Percentiles rank a stretch among this genome's conserved stretches.
These are phyloP conservation scores for Porphyrio hochstetteri DNA, from an alignment of 2,113 vertebrate genomes.

Conservation along the genomic window DNA sequence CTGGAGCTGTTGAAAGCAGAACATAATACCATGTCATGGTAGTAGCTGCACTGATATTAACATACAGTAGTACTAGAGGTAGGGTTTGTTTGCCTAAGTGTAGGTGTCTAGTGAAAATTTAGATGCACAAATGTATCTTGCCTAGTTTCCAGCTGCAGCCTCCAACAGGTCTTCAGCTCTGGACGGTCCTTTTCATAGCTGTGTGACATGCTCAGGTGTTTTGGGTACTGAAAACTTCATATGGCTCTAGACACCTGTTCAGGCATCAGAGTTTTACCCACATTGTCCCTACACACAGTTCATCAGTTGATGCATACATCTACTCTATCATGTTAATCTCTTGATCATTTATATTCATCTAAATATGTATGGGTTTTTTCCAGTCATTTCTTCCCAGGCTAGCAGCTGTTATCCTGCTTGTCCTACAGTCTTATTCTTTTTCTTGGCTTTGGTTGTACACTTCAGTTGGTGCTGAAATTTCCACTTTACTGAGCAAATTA, in stretches of 20 bases:
- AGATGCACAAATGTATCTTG: background rate
- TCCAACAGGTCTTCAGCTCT: background rate
- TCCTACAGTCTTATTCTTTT: background rate
- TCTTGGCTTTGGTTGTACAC: background rate
- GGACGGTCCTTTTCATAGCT: background rate
- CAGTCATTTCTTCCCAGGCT: background rate
- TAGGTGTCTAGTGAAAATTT: background rate
- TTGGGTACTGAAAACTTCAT: background rate
- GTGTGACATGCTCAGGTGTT: rapidly evolving
- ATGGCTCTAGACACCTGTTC: background rate
- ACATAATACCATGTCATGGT: background rate
- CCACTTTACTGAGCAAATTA: slow-evolving; percentile 20
- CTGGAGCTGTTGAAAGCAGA: background rate
- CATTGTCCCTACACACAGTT: background rate
- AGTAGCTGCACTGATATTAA: background rate
- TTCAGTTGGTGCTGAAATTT: slow-evolving; percentile 33
- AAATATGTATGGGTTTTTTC: background rate
- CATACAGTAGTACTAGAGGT: background rate
- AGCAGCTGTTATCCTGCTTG: background rate
- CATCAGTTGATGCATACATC: background rate
- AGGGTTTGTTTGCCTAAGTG: background rate
- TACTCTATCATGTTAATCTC: background rate
- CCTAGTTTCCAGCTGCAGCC: background rate
- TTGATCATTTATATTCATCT: background rate
- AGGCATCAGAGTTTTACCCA: background rate